phyloP scores from a whole-genome alignment of 2,888 invertebrate species.

The Horisme vitalbata region DNA sequence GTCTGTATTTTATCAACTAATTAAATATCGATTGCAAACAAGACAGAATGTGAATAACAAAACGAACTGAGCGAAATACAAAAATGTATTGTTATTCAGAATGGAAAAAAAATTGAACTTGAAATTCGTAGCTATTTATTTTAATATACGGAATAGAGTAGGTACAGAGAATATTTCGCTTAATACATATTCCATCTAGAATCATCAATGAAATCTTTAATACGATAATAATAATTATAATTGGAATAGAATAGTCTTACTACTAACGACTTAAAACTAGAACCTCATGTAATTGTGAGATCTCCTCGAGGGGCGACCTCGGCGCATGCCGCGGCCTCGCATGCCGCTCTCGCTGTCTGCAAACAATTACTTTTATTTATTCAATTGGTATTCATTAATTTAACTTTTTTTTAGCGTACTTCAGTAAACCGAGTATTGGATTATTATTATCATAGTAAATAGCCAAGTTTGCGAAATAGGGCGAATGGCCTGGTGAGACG shows the following conservation, averaged over 20 bases:
- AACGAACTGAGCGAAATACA: slow-evolving; percentile 4
- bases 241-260: slow-evolving; percentile 16
- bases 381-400: neutral
- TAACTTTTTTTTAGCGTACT: too few relatives aligned
- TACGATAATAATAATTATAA: slow-evolving; percentile 17
- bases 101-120: neutral
- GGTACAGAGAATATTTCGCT: neutral
- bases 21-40: slow-evolving; percentile 9
- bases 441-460: too few relatives aligned
- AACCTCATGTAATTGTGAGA: slow-evolving; percentile 67
- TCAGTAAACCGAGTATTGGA: too few relatives aligned
- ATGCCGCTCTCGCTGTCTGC: slow-evolving; percentile 72
- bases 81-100: neutral
- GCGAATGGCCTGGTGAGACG: too few relatives aligned
- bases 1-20: slow-evolving; percentile 14
- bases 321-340: slow-evolving; percentile 70
- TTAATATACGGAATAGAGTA: neutral
- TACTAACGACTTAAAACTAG: slow-evolving; percentile 42
- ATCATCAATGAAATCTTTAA: slow-evolving; percentile 23
- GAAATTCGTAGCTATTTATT: neutral
- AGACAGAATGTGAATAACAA: slow-evolving; percentile 17
- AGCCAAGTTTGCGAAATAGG: too few relatives aligned
- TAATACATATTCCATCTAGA: neutral
- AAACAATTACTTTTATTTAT: slow-evolving; percentile 23
- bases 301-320: slow-evolving; percentile 65